Evolutionary conservation across 2,113 vertebrate genomes (phyloP), one percentile per base, ranked within the genome.

Genomic region (Gasterosteus nipponicus): DNA sequence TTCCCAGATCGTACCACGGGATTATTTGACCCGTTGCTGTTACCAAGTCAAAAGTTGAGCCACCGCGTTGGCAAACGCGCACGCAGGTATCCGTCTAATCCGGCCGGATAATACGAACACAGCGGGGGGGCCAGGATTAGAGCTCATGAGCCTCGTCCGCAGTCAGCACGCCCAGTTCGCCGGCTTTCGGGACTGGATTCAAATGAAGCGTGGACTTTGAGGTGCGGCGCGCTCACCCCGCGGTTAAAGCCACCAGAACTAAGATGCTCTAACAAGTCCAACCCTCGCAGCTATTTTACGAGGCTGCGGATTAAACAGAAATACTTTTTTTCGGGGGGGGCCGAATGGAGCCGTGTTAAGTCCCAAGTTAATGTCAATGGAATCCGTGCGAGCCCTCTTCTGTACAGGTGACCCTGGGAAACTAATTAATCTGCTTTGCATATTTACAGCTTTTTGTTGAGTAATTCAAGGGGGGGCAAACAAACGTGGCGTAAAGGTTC

Each of bases 161-260:
- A 83, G 77, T 64, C 85, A 81, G 87, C 77, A 77, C 5, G 65
- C 74, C 29, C 79, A 77, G 53, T 82, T 63, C 81, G 82, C 82
- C 29, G 77, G 42, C 35, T 57, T 83, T 64, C 22, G 67, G 63
- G 66, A 62, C 38, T 1, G 63, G 78, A 86, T 81, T 83, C 73
- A 80, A 83, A 86, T 86, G 75, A 89, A 72, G 64, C 70, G 80
- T 77, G 76, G 79, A 85, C 81, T 80, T 63, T 61, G 69, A 84
- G 80, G 75, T 47, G 78, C 78, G 57, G 77, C 10, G 19, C 7
- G 41, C 60, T 53, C 44, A 15, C 65, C 74, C 53, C 77, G 31
- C 16, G 10, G 81, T 87, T 85, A 86, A 89, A 92, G 82, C 84
- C 81, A 79, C 74, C 90, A 86, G 87, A 89, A 89, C 89, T 88